Evolutionary conservation across 1,140 invertebrate species (phyloP).

Genomic region (Arctopsyche grandis): DNA sequence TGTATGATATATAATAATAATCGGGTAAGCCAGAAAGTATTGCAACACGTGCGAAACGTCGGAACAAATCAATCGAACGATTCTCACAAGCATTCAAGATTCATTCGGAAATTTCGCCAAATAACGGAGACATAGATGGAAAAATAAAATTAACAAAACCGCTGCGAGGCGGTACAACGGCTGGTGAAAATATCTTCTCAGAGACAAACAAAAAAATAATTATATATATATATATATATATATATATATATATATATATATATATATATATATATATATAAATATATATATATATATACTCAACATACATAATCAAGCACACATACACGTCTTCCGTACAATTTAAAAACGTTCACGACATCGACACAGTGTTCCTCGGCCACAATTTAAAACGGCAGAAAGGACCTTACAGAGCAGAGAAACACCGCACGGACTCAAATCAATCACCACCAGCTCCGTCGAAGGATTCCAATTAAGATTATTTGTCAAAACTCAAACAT

Average conservation of each 20-base stretch:
- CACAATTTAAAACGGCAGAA: no score
- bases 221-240: no score
- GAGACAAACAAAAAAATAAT: background rate
- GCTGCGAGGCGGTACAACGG: background rate
- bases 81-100: background rate
- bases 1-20: background rate
- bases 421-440: background rate
- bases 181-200: background rate
- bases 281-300: background rate
- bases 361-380: background rate
- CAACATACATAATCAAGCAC: background rate
- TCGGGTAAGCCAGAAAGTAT: constrained; percentile 13
- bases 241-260: no score
- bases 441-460: no score
- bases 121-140: background rate
- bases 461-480: no score
- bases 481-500: no score
- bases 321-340: background rate
- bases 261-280: no score
- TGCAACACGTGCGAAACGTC: constrained; percentile 15
- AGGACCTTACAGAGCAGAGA: no score
- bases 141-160: background rate
- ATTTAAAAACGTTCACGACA: background rate
- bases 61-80: constrained; percentile 6
- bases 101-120: constrained; percentile 17